These are phyloP conservation scores for Calameuta filiformis DNA, from an alignment of 2,888 invertebrate genomes.

Conservation along the genomic window DNA sequence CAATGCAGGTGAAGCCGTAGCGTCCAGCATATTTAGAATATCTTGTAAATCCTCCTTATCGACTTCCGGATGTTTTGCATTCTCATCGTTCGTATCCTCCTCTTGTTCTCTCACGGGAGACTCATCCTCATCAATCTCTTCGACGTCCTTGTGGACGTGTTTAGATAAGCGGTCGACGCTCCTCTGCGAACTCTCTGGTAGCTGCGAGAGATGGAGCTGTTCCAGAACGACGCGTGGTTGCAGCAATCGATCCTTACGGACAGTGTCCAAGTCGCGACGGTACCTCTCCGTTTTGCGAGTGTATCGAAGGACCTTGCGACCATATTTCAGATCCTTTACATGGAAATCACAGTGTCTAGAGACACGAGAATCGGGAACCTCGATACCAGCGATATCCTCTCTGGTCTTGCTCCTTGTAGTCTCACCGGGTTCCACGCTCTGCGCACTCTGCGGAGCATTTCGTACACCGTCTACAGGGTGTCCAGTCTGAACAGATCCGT, in stretches of 20 bases:
- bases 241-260: slow-evolving; percentile 46
- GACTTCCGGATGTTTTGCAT: slow-evolving; percentile 23
- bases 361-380: not conserved
- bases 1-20: slow-evolving; percentile 51
- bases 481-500: not conserved
- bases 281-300: slow-evolving; percentile 64
- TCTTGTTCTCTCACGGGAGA: slow-evolving; percentile 36
- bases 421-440: not conserved
- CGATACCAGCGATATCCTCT: not conserved
- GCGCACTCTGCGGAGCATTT: not conserved
- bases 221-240: slow-evolving; percentile 62
- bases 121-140: slow-evolving; percentile 17
- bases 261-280: slow-evolving; percentile 37
- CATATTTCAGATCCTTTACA: not conserved
- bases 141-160: slow-evolving; percentile 17
- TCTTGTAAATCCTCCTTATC: slow-evolving; percentile 56
- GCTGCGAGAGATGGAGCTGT: slow-evolving; percentile 52
- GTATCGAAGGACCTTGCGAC: slow-evolving; percentile 39
- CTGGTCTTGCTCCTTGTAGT: not conserved
- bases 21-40: slow-evolving; percentile 56
- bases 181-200: slow-evolving; percentile 37
- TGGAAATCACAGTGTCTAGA: not conserved
- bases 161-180: slow-evolving; percentile 9
- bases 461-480: slow-evolving; percentile 43
- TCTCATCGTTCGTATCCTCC: slow-evolving; percentile 62